Evolutionary conservation across 2,113 vertebrate species (phyloP).

Genomic region (Desmodus rotundus): DNA sequence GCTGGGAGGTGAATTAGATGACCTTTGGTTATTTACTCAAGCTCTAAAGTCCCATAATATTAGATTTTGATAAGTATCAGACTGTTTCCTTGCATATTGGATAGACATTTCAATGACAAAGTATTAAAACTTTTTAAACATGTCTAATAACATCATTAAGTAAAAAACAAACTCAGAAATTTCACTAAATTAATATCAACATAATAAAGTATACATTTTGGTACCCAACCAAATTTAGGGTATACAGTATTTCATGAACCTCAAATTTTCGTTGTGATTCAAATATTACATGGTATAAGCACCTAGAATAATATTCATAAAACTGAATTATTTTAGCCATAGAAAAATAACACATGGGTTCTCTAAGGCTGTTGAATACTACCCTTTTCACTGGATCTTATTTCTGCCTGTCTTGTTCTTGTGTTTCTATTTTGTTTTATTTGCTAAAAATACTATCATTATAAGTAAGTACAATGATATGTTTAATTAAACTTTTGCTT

Average conservation of each 20-base stretch:
- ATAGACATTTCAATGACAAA: background rate
- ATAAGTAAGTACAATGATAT: background rate
- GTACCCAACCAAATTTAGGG: background rate
- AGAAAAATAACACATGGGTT: background rate
- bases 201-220: background rate
- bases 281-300: background rate
- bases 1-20: background rate
- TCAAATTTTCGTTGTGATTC: background rate
- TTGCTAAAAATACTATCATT: constrained; percentile 1
- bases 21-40: background rate
- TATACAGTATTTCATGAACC: background rate
- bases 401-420: background rate
- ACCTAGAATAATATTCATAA: background rate
- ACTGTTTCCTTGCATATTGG: background rate
- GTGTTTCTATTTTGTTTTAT: background rate
- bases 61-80: background rate
- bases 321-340: background rate
- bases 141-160: background rate
- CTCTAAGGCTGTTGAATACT: background rate
- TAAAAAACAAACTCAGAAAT: background rate
- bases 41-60: background rate
- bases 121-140: background rate
- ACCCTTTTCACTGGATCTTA: background rate
- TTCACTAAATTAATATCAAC: background rate
- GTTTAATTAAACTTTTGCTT: constrained; percentile 13